phyloP scores from a whole-genome alignment of 2,797 vertebrate species.

The Pseudochromis fuscus region DNA sequence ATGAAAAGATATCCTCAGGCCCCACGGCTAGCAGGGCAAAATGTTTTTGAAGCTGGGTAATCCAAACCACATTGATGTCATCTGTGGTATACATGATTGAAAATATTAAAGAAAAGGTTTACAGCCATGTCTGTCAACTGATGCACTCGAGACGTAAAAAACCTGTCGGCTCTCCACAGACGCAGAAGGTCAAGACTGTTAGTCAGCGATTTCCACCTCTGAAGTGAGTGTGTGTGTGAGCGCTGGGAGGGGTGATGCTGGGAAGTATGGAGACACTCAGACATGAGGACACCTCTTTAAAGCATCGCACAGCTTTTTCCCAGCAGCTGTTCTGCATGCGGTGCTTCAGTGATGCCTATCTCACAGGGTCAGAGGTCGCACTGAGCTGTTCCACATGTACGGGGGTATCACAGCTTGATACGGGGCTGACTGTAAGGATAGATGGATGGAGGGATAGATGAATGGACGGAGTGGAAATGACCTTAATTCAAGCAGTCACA shows the following conservation, averaged over 20 bases:
- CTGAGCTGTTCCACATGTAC: conserved; percentile 46
- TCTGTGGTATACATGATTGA: conserved; percentile 3
- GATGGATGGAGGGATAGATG: conserved; percentile 10
- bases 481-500: conserved; percentile 7
- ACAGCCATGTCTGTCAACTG: conserved; percentile 7
- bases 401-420: conserved; percentile 42
- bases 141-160: conserved; percentile 6
- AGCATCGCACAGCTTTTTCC: conserved; percentile 25
- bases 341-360: conserved; percentile 28
- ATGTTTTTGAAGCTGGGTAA: conserved; percentile 46
- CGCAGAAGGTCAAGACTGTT: conserved; percentile 34
- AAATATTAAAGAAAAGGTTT: conserved; percentile 10
- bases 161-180: conserved; percentile 3
- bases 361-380: conserved; percentile 59
- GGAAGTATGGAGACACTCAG: conserved; percentile 34
- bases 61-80: conserved; percentile 35
- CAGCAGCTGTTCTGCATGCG: conserved; percentile 59
- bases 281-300: conserved; percentile 18
- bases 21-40: neutral
- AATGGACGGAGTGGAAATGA: conserved; percentile 30
- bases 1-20: neutral
- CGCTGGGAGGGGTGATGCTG: conserved; percentile 9
- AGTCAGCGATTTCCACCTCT: conserved; percentile 45
- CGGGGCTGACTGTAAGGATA: conserved; percentile 9
- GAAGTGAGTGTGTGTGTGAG: conserved; percentile 2